A percentile compares a stretch with the other conserved stretches of the same genome.
phyloP scores from a whole-genome alignment of 2,888 invertebrate genomes.

The Papilio elwesi region DNA sequence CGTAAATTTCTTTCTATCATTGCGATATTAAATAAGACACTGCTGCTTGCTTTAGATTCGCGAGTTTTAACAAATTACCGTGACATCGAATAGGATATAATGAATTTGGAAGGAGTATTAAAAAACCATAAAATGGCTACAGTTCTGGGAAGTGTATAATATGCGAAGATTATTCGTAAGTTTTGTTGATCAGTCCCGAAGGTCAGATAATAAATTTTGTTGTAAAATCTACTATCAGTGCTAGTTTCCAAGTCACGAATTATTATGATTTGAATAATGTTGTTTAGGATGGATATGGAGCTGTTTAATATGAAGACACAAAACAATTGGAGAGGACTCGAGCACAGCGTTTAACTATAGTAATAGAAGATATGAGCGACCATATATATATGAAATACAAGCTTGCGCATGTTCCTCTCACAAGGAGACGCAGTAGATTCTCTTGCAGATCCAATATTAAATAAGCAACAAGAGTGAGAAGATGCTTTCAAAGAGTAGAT shows the following conservation, averaged over 20 bases:
- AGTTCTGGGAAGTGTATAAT: too few relatives aligned
- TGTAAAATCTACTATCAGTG: constrained; percentile 5
- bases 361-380: neutral
- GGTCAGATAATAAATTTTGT: constrained; percentile 11
- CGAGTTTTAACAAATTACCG: too few relatives aligned
- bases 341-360: neutral
- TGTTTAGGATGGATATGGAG: neutral
- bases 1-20: neutral
- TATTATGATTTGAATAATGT: neutral
- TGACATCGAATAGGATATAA: too few relatives aligned
- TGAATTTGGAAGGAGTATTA: too few relatives aligned
- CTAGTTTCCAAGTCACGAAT: neutral
- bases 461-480: constrained; percentile 38
- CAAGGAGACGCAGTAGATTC: neutral
- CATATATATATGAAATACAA: neutral
- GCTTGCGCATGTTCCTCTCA: constrained; percentile 1
- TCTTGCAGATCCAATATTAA: constrained; percentile 30
- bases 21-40: too few relatives aligned
- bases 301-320: neutral
- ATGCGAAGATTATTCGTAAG: too few relatives aligned
- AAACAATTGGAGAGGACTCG: neutral
- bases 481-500: constrained; percentile 49
- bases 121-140: too few relatives aligned
- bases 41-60: too few relatives aligned
- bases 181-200: constrained; percentile 7